A percentile compares a stretch with the other conserved stretches of the same genome.
Conservation (phyloP, 1,140 invertebrate genomes). For the Temnothorax longispinosus region DNA sequence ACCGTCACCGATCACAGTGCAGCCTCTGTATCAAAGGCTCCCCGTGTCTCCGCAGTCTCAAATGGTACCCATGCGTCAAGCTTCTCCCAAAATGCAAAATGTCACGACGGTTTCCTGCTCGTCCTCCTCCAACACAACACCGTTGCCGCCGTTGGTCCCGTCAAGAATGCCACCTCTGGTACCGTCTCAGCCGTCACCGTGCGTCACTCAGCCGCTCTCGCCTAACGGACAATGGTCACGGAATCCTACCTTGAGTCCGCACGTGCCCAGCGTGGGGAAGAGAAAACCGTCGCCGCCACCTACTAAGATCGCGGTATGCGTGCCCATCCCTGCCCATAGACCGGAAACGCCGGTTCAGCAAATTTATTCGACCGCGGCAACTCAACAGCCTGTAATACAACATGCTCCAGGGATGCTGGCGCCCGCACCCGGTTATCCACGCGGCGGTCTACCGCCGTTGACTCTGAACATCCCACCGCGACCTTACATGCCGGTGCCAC, state of each 20-base stretch:
- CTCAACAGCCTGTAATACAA: constrained; percentile 84
- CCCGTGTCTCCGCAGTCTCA: constrained; percentile 81
- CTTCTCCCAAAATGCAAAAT: constrained; percentile 78
- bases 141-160: constrained; percentile 74
- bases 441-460: constrained; percentile 82
- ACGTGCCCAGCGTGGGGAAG: constrained; percentile 67
- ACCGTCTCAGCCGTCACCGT: constrained; percentile 75
- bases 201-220: constrained; percentile 78
- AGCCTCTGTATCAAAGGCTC: constrained; percentile 81
- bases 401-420: constrained; percentile 84
- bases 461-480: constrained; percentile 83
- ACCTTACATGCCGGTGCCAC: constrained; percentile 82
- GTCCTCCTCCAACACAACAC: constrained; percentile 62
- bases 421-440: constrained; percentile 79
- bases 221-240: constrained; percentile 83
- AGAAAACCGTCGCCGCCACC: constrained; percentile 70
- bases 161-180: constrained; percentile 77
- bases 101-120: constrained; percentile 67
- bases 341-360: constrained; percentile 78
- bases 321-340: constrained; percentile 79
- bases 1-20: constrained; percentile 71
- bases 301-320: constrained; percentile 80
- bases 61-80: constrained; percentile 79
- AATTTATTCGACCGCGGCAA: constrained; percentile 82
- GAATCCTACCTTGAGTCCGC: constrained; percentile 68